phyloP scores from a whole-genome alignment of 1,140 invertebrate genomes.

The Mamestra configurata region DNA sequence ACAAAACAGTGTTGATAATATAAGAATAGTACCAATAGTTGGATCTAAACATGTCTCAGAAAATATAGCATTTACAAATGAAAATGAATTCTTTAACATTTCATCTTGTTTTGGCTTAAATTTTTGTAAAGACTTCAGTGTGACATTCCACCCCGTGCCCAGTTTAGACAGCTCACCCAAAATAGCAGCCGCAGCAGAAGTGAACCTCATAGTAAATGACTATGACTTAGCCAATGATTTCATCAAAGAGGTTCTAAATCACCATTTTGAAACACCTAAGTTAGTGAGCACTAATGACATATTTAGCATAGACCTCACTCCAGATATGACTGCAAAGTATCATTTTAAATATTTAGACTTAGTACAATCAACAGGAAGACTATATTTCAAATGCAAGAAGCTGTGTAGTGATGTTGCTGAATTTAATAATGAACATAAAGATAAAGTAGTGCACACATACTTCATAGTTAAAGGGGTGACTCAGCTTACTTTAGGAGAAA shows the following conservation, averaged over 20 bases:
- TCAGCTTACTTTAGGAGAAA: constrained; percentile 81
- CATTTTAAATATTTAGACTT: constrained; percentile 84
- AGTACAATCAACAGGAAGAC: constrained; percentile 70
- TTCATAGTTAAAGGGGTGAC: constrained; percentile 84
- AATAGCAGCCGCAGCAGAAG: constrained; percentile 78
- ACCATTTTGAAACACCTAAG: constrained; percentile 84
- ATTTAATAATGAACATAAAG: constrained; percentile 36
- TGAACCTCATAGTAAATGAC: constrained; percentile 77
- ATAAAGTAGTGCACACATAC: constrained; percentile 70
- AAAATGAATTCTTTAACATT: constrained; percentile 78
- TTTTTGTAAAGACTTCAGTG: constrained; percentile 60
- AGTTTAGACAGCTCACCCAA: constrained; percentile 77
- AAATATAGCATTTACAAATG: constrained; percentile 69
- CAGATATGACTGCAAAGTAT: constrained; percentile 77
- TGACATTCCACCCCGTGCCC: constrained; percentile 76
- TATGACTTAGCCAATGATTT: constrained; percentile 83
- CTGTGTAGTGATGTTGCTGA: constrained; percentile 60
- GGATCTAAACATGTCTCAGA: constrained; percentile 71
- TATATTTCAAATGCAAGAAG: constrained; percentile 84
- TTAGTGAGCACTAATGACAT: constrained; percentile 80
- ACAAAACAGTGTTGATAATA: constrained; percentile 60
- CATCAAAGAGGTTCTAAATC: constrained; percentile 80
- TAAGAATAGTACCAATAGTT: constrained; percentile 78
- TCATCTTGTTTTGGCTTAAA: constrained; percentile 69
- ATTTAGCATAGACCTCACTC: constrained; percentile 79